These are phyloP conservation scores for Leptopilina drosophilae DNA, from an alignment of 2,888 invertebrate species.

Conservation along the genomic window DNA sequence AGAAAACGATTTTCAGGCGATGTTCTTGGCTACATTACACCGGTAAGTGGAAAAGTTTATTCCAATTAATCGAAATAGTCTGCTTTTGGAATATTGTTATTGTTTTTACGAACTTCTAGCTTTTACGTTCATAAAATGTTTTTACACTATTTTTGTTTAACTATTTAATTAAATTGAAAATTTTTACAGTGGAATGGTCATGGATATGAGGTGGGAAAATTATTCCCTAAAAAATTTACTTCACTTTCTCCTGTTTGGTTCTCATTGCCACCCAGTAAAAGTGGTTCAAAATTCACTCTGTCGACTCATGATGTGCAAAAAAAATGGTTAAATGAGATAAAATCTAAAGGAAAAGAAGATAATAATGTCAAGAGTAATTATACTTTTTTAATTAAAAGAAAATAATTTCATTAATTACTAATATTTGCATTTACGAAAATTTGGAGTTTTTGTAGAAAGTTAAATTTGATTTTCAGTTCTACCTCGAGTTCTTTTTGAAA, in stretches of 20 bases:
- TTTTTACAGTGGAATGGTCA: slow-evolving; percentile 92
- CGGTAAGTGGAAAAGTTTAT: slow-evolving; percentile 80
- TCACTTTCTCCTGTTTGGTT: slow-evolving; percentile 97
- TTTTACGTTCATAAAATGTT: no score
- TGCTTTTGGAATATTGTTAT: no score
- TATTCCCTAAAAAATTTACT: slow-evolving; percentile 92
- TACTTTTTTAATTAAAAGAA: not conserved
- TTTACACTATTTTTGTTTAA: no score
- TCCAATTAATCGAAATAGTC: not conserved
- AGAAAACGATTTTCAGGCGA: slow-evolving; percentile 84
- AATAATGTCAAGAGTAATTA: slow-evolving; percentile 81
- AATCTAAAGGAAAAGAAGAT: slow-evolving; percentile 79
- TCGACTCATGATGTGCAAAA: slow-evolving; percentile 90
- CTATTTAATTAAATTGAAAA: slow-evolving; percentile 59
- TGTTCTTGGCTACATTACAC: slow-evolving; percentile 94
- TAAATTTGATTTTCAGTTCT: slow-evolving; percentile 83
- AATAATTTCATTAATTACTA: no score
- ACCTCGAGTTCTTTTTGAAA: slow-evolving; percentile 93
- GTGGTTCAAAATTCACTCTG: slow-evolving; percentile 81
- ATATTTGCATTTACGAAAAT: slow-evolving; percentile 32
- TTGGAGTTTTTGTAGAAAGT: slow-evolving; percentile 38
- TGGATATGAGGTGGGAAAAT: slow-evolving; percentile 95
- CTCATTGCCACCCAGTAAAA: slow-evolving; percentile 84
- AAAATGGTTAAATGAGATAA: slow-evolving; percentile 88
- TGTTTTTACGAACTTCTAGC: no score